Evolutionary conservation across 1,140 invertebrate genomes (phyloP).

Genomic region (Holcopasites calliopsidis): DNA sequence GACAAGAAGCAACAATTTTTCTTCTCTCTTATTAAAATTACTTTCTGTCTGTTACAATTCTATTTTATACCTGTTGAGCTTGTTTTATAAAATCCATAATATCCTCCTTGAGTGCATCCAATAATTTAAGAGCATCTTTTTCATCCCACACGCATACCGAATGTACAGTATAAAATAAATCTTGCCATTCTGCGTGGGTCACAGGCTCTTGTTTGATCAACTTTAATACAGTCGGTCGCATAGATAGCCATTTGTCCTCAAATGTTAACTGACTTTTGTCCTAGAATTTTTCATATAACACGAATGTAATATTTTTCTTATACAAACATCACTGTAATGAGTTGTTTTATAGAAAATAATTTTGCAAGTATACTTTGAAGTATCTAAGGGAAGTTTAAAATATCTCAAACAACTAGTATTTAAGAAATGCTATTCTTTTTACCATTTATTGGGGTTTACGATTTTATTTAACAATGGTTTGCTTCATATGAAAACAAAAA

Average conservation of each 20-base stretch:
- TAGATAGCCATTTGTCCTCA: constrained; percentile 97
- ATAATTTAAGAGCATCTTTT: constrained; percentile 93
- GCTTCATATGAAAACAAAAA: neutral
- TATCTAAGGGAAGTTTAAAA: too few species aligned
- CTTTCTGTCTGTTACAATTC: neutral
- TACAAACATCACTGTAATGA: too few species aligned
- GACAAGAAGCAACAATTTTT: constrained; percentile 1
- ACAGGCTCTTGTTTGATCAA: constrained; percentile 95
- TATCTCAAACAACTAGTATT: too few species aligned
- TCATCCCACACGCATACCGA: constrained; percentile 98
- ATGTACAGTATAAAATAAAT: constrained; percentile 97
- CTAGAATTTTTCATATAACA: constrained; percentile 47
- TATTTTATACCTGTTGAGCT: constrained; percentile 86
- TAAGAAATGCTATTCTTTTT: too few species aligned
- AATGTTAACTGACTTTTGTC: constrained; percentile 84
- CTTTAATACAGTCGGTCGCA: constrained; percentile 96
- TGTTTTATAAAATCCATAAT: constrained; percentile 97
- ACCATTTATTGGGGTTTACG: too few species aligned
- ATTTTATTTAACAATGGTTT: neutral
- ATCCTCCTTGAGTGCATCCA: constrained; percentile 93
- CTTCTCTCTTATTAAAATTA: neutral
- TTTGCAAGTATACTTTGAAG: neutral
- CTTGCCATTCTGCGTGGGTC: constrained; percentile 97
- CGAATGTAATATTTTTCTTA: neutral
- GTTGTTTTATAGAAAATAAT: too few species aligned